phyloP scores from a whole-genome alignment of 2,888 invertebrate genomes.

The Cinara cedri region DNA sequence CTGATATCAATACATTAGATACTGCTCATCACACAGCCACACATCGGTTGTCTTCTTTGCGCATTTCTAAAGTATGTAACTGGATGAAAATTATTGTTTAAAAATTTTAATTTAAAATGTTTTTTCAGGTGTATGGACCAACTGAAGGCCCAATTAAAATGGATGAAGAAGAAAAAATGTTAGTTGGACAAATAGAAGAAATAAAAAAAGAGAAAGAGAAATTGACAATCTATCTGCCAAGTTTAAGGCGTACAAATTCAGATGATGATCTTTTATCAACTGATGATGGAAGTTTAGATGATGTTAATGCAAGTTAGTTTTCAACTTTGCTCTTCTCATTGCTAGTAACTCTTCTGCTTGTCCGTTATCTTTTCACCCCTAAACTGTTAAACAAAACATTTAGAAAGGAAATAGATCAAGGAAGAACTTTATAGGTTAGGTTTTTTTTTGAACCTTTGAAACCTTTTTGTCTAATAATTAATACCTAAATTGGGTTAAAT shows the following conservation, averaged over 20 bases:
- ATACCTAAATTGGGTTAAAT: too few relatives aligned
- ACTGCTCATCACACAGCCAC: constrained; percentile 85
- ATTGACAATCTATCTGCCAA: constrained; percentile 79
- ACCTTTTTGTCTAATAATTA: too few relatives aligned
- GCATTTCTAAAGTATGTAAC: constrained; percentile 71
- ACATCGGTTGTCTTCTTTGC: constrained; percentile 76
- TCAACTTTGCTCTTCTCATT: too few relatives aligned
- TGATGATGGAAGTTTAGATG: constrained; percentile 73
- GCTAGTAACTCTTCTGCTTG: too few relatives aligned
- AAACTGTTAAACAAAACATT: too few relatives aligned
- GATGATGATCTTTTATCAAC: constrained; percentile 86
- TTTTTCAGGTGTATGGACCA: constrained; percentile 67
- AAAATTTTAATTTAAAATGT: constrained; percentile 19
- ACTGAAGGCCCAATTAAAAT: constrained; percentile 67
- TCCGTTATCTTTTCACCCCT: too few relatives aligned
- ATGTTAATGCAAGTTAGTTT: constrained; percentile 61
- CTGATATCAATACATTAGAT: constrained; percentile 89
- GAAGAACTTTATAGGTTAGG: too few relatives aligned
- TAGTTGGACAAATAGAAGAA: constrained; percentile 80
- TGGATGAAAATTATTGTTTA: background rate
- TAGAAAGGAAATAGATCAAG: too few relatives aligned
- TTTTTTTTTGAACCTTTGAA: too few relatives aligned
- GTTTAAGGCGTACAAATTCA: constrained; percentile 80
- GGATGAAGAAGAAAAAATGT: constrained; percentile 76
- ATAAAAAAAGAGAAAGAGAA: constrained; percentile 82